A percentile compares a stretch with the other conserved stretches of the same genome.
Evolutionary conservation across 2,113 vertebrate species (phyloP).

Genomic region (Corynorhinus townsendii): DNA sequence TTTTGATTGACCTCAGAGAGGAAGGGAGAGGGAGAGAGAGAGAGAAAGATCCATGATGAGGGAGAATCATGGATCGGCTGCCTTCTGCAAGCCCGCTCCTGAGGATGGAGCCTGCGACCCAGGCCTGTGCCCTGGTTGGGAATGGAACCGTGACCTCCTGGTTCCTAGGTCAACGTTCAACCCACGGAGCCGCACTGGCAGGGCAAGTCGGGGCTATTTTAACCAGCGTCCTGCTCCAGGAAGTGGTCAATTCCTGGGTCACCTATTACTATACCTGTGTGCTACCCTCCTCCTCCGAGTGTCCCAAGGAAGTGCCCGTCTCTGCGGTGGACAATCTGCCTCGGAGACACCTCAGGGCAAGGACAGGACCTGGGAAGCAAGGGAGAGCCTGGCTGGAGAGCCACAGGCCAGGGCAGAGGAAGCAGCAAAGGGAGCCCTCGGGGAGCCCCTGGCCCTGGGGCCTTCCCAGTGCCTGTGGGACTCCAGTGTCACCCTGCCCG

Average conservation of each 20-base stretch:
- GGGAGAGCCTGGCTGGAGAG: neutral
- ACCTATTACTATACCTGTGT: neutral
- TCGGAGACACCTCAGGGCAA: neutral
- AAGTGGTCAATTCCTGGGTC: slow-evolving; percentile 14
- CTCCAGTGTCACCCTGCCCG: neutral
- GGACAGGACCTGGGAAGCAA: neutral
- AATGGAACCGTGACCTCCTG: too few relatives aligned
- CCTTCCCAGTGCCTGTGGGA: neutral
- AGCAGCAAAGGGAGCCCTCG: neutral
- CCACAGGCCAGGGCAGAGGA: neutral
- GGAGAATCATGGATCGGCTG: too few relatives aligned
- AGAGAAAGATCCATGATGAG: too few relatives aligned
- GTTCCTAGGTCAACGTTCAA: too few relatives aligned
- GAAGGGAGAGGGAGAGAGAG: too few relatives aligned
- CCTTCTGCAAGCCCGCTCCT: too few relatives aligned
- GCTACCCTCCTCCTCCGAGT: neutral
- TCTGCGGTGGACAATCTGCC: neutral
- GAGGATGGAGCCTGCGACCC: too few relatives aligned
- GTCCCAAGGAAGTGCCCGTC: neutral
- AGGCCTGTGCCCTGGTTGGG: too few relatives aligned
- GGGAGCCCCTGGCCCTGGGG: neutral
- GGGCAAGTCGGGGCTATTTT: neutral
- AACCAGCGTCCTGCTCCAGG: neutral
- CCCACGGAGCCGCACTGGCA: too few relatives aligned
- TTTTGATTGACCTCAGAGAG: too few relatives aligned